phyloP scores from a whole-genome alignment of 1,140 invertebrate genomes.

The Nomia melanderi region DNA sequence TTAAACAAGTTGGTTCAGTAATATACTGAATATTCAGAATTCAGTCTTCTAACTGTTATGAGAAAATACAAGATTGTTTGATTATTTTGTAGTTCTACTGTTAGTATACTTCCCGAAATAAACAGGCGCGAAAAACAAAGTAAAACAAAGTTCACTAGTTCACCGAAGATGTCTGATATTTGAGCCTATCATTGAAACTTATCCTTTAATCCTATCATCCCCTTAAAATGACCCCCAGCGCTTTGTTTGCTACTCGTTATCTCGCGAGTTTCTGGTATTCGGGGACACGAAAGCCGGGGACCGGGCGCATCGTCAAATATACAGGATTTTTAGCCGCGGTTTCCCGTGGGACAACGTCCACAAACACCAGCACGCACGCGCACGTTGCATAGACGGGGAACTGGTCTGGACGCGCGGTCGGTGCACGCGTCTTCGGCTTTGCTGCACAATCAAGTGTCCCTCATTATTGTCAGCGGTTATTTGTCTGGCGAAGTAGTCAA shows the following conservation, averaged over 20 bases:
- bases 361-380: neutral
- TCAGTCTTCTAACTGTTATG: too few relatives aligned
- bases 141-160: too few relatives aligned
- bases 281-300: neutral
- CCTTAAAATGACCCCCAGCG: neutral
- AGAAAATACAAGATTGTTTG: too few relatives aligned
- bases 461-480: slow-evolving; percentile 67
- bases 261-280: slow-evolving; percentile 9
- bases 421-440: slow-evolving; percentile 69
- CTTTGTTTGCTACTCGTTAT: slow-evolving; percentile 48
- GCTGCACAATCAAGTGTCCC: slow-evolving; percentile 69
- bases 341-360: slow-evolving; percentile 43
- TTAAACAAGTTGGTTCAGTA: too few relatives aligned
- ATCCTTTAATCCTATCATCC: neutral
- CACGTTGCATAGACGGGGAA: neutral
- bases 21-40: too few relatives aligned
- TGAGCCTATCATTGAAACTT: too few relatives aligned
- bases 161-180: too few relatives aligned
- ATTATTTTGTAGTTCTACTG: too few relatives aligned
- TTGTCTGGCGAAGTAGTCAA: slow-evolving; percentile 66
- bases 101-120: too few relatives aligned
- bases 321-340: slow-evolving; percentile 17
- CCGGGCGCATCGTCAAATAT: slow-evolving; percentile 7
- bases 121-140: too few relatives aligned
- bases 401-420: slow-evolving; percentile 14